Conservation (phyloP, 2,797 vertebrate genomes). For the Pseudotriccus pelzelni region DNA sequence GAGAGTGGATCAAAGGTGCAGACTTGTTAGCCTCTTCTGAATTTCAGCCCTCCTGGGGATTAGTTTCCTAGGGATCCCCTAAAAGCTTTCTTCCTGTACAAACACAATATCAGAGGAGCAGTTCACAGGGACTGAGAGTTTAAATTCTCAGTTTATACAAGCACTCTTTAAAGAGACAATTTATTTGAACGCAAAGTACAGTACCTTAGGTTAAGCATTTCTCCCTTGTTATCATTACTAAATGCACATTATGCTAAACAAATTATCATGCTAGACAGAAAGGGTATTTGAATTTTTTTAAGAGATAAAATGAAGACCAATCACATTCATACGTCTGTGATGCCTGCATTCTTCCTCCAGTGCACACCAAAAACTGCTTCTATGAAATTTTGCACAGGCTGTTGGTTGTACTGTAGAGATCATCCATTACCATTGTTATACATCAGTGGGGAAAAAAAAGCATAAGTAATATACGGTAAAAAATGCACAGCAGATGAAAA, state of each 20-base stretch:
- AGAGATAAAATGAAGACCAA: neutral
- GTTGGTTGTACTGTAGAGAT: neutral
- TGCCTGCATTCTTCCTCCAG: neutral
- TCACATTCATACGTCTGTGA: neutral
- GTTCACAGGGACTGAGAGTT: neutral
- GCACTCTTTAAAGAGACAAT: constrained; percentile 11
- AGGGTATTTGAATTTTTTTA: neutral
- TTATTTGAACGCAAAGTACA: constrained; percentile 17
- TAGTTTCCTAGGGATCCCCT: constrained; percentile 28
- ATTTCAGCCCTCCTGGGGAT: constrained; percentile 41
- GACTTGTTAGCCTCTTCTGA: constrained; percentile 24
- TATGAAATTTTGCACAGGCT: neutral
- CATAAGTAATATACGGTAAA: neutral
- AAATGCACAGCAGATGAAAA: neutral
- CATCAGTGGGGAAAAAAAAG: neutral
- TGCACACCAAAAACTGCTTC: neutral
- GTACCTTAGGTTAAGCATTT: constrained; percentile 5
- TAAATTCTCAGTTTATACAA: constrained; percentile 35
- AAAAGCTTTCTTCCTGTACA: constrained; percentile 31
- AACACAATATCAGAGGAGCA: neutral
- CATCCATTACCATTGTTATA: neutral
- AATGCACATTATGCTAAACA: neutral
- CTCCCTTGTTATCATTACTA: constrained; percentile 12
- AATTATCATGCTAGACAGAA: neutral
- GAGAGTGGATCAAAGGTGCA: constrained; percentile 29